Evolutionary conservation across 2,888 invertebrate genomes (phyloP).

Genomic region (Papilio elwesi): DNA sequence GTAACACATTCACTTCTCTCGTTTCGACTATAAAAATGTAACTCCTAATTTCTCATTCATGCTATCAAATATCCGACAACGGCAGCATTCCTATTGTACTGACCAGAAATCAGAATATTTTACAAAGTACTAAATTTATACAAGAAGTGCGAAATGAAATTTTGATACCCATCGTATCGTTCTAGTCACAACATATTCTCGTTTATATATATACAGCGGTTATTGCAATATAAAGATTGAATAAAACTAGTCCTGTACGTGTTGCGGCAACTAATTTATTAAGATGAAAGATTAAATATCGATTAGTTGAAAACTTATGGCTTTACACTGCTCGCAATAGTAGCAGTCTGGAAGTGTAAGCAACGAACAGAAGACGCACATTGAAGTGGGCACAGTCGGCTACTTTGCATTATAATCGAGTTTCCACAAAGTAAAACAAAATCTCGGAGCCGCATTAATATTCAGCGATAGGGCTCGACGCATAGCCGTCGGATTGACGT

Average conservation of each 20-base stretch:
- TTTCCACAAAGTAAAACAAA: conserved; percentile 83
- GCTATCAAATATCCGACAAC: no score
- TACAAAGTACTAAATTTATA: no score
- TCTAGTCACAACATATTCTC: background rate
- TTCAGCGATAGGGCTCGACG: conserved; percentile 82
- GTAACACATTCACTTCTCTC: no score
- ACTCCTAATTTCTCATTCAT: no score
- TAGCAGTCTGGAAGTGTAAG: conserved; percentile 32
- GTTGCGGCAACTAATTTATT: background rate
- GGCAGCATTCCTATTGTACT: no score
- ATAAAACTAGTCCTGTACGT: no score
- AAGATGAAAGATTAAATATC: background rate
- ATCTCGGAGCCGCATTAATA: conserved; percentile 80
- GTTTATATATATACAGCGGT: background rate
- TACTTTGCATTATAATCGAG: conserved; percentile 84
- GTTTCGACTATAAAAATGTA: no score
- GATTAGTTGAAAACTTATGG: background rate
- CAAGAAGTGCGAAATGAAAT: no score
- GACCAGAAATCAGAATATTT: no score
- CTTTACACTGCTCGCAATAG: conserved; percentile 4
- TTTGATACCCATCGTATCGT: background rate
- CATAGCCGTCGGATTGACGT: conserved; percentile 79
- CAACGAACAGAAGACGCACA: conserved; percentile 41
- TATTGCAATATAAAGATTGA: background rate
- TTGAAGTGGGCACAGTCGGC: conserved; percentile 55